phyloP scores from a whole-genome alignment of 92 coral and sea anemone species.

The Palythoa heliodiscus region DNA sequence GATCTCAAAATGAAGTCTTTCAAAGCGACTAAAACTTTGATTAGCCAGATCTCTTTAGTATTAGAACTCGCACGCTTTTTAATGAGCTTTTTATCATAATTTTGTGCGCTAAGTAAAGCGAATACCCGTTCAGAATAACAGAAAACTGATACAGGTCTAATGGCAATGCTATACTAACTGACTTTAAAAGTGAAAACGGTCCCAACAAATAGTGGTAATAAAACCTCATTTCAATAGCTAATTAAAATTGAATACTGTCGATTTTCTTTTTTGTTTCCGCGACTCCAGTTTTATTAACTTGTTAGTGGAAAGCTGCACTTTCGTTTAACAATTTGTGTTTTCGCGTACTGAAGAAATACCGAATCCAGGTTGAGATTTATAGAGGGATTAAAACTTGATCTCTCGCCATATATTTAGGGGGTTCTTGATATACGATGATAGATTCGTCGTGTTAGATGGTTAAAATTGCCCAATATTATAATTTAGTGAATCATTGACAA shows the following conservation, averaged over 20 bases:
- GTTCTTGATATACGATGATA: not conserved
- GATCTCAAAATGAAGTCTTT: not conserved
- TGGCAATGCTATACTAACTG: not conserved
- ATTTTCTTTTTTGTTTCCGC: conserved; percentile 19
- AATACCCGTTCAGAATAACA: not conserved
- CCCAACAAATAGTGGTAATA: not conserved
- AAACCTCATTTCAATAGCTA: conserved; percentile 19
- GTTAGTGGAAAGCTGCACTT: not conserved
- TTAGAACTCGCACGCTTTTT: not conserved
- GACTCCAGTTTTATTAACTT: conserved; percentile 1
- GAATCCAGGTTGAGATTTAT: not conserved
- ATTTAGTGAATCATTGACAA: conserved; percentile 1
- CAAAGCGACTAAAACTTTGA: not conserved
- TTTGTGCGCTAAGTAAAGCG: not conserved
- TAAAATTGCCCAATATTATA: not conserved
- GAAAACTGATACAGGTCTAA: not conserved
- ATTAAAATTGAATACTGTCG: conserved; percentile 33
- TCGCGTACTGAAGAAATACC: not conserved
- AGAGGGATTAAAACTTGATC: not conserved
- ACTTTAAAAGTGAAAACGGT: conserved; percentile 3
- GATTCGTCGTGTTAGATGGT: not conserved
- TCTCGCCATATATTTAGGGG: not conserved
- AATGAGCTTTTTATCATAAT: not conserved
- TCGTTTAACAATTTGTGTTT: not conserved
- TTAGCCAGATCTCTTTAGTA: not conserved